These are phyloP conservation scores for Arrhopalites spinosus DNA, from an alignment of 2,888 invertebrate species.

Conservation along the genomic window DNA sequence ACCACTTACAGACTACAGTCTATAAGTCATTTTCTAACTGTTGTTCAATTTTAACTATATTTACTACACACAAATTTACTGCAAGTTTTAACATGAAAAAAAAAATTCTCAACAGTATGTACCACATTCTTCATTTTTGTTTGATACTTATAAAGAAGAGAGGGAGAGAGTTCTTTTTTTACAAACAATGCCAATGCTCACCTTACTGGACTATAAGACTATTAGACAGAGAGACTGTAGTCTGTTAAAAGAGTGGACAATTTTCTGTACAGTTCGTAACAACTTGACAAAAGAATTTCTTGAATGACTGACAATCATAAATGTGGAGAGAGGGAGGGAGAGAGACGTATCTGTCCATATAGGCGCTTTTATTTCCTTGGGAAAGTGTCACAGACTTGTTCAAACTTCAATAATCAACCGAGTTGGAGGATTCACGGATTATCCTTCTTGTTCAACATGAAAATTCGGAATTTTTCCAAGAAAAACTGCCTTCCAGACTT, in stretches of 20 bases:
- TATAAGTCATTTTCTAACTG: too few relatives aligned
- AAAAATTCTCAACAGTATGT: too few relatives aligned
- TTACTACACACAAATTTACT: too few relatives aligned
- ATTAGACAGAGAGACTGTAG: too few relatives aligned
- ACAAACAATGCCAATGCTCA: too few relatives aligned
- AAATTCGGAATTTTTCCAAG: slow-evolving; percentile 33
- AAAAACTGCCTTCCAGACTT: slow-evolving; percentile 27
- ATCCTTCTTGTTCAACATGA: slow-evolving; percentile 25
- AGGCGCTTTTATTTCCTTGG: background rate
- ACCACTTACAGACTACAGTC: too few relatives aligned
- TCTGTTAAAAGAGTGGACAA: background rate
- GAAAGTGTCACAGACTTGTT: slow-evolving; percentile 27
- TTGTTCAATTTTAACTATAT: too few relatives aligned
- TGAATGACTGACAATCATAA: slow-evolving; percentile 23
- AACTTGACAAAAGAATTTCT: slow-evolving; percentile 5
- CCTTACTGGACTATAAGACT: too few relatives aligned
- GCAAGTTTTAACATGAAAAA: too few relatives aligned
- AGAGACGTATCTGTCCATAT: background rate
- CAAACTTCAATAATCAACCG: slow-evolving; percentile 23
- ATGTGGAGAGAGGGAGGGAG: slow-evolving; percentile 18
- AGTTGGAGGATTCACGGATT: slow-evolving; percentile 26
- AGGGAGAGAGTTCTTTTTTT: background rate
- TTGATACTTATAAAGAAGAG: too few relatives aligned
- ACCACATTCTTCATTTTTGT: too few relatives aligned
- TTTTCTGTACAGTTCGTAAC: slow-evolving; percentile 4